phyloP scores from a whole-genome alignment of 2,888 invertebrate genomes.

The Yponomeuta sedellus region DNA sequence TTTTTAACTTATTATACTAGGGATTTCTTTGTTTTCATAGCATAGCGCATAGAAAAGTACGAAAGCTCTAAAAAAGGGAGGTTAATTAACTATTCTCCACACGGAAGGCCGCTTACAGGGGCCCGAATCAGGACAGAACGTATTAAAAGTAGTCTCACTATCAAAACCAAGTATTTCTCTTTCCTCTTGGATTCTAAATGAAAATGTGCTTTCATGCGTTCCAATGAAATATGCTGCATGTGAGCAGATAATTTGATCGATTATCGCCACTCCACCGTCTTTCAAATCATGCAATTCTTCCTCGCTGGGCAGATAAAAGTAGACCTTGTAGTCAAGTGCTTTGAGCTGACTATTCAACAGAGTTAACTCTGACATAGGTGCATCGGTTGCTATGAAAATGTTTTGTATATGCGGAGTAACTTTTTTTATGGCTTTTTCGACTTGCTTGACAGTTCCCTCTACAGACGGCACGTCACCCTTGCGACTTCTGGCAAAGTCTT shows the following conservation, averaged over 20 bases:
- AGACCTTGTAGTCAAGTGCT: conserved; percentile 40
- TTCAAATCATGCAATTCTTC: conserved; percentile 71
- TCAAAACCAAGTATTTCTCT: conserved; percentile 95
- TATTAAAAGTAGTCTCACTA: conserved; percentile 89
- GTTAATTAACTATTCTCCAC: conserved; percentile 83
- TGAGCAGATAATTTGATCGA: conserved; percentile 97
- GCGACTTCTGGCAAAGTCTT: conserved; percentile 89
- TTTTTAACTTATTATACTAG: too few species aligned
- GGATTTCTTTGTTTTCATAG: too few species aligned
- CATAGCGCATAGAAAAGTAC: too few species aligned
- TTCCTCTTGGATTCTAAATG: conserved; percentile 97
- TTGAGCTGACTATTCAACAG: conserved; percentile 61
- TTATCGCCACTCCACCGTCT: conserved; percentile 93
- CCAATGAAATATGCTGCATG: conserved; percentile 92
- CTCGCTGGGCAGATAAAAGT: conserved; percentile 55
- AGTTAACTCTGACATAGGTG: conserved; percentile 74
- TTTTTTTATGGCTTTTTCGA: conserved; percentile 75
- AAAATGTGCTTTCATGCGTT: conserved; percentile 96
- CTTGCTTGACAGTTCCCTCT: conserved; percentile 85
- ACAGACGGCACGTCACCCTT: conserved; percentile 86
- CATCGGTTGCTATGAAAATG: conserved; percentile 93
- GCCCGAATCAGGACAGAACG: conserved; percentile 81
- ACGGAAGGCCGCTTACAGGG: conserved; percentile 84
- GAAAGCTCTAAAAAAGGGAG: background rate
- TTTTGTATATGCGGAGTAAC: conserved; percentile 48